Evolutionary conservation across 1,140 invertebrate species (phyloP).

Genomic region (Anastatus disparis): DNA sequence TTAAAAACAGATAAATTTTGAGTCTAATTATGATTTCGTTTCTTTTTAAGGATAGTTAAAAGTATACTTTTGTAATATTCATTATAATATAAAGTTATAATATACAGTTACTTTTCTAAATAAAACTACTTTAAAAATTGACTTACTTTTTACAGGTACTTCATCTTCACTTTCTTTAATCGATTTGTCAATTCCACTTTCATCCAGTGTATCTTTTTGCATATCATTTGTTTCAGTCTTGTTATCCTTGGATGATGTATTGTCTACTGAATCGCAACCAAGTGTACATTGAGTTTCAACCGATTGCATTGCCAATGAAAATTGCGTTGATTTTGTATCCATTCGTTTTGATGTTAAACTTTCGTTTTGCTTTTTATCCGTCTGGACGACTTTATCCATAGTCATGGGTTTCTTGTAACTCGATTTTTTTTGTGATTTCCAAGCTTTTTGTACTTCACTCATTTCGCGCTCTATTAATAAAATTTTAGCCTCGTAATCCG

Average conservation of each 20-base stretch:
- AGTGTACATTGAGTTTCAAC: conserved; percentile 30
- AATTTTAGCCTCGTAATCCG: conserved; percentile 51
- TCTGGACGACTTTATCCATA: conserved; percentile 14
- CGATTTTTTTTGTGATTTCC: conserved; percentile 38
- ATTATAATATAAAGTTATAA: too few relatives aligned
- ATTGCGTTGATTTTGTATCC: conserved; percentile 14
- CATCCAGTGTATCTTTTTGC: background rate
- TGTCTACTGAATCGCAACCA: background rate
- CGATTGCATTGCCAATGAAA: background rate
- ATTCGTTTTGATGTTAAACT: background rate
- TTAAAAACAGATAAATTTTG: too few relatives aligned
- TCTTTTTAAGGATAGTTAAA: too few relatives aligned
- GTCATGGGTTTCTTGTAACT: background rate
- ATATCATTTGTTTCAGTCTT: background rate
- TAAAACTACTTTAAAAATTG: too few relatives aligned
- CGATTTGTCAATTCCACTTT: background rate
- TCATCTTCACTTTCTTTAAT: background rate
- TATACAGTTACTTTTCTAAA: too few relatives aligned
- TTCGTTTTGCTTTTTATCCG: background rate
- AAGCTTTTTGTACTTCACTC: conserved; percentile 51
- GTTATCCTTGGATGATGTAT: background rate
- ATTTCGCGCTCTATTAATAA: conserved; percentile 54
- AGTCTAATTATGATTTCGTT: too few relatives aligned
- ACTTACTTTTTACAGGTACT: too few relatives aligned
- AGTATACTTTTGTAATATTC: too few relatives aligned